phyloP scores from a whole-genome alignment of 2,797 vertebrate species.

The Artibeus lituratus region DNA sequence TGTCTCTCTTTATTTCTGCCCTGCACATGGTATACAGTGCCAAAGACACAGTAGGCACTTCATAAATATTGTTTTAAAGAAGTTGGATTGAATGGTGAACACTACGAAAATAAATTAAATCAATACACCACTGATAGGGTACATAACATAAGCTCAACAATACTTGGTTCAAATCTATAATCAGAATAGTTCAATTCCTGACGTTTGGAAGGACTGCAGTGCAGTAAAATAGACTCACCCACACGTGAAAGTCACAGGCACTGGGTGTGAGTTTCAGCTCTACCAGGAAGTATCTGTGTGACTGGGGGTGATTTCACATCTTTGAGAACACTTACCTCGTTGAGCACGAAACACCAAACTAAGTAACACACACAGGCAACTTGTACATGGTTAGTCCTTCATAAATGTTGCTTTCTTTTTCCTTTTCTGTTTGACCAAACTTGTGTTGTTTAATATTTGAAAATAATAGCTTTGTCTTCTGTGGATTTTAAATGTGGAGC shows the following conservation, averaged over 20 bases:
- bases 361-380: neutral
- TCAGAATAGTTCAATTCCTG: neutral
- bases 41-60: neutral
- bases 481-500: neutral
- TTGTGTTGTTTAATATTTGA: neutral
- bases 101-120: constrained; percentile 1
- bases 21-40: neutral
- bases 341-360: neutral
- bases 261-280: neutral
- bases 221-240: neutral
- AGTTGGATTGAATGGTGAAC: neutral
- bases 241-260: neutral
- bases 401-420: neutral
- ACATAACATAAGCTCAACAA: neutral
- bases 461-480: neutral
- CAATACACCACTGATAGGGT: neutral
- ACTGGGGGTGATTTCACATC: neutral
- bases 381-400: neutral
- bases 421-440: neutral
- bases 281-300: neutral
- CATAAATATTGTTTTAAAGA: neutral
- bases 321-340: neutral
- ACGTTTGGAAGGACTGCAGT: neutral
- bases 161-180: neutral
- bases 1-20: neutral